A percentile compares a stretch with the other conserved stretches of the same genome.
Evolutionary conservation across 2,888 invertebrate species (phyloP).

Genomic region (Spialia ferax): DNA sequence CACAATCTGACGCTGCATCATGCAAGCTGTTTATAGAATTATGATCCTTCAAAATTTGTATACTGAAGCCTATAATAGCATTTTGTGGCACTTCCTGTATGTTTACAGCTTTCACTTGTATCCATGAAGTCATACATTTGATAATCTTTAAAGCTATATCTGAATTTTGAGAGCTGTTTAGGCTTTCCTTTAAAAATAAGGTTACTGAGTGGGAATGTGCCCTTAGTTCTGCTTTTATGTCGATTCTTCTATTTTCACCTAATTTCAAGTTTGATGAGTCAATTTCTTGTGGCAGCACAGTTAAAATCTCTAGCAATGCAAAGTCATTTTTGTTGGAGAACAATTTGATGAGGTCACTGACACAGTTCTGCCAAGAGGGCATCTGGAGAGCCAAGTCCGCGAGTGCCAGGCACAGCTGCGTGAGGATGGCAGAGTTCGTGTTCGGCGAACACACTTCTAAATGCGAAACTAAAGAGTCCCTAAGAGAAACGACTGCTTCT

Average conservation of each 20-base stretch:
- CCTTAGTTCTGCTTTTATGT: slow-evolving; percentile 93
- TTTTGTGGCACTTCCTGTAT: slow-evolving; percentile 91
- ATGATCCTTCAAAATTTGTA: slow-evolving; percentile 89
- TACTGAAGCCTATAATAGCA: slow-evolving; percentile 90
- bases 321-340: slow-evolving; percentile 91
- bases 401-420: slow-evolving; percentile 96
- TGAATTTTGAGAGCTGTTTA: slow-evolving; percentile 89
- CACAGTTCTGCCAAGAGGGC: slow-evolving; percentile 96
- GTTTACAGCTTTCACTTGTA: slow-evolving; percentile 93
- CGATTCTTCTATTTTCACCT: slow-evolving; percentile 96
- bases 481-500: slow-evolving; percentile 93
- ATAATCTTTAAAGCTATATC: slow-evolving; percentile 91
- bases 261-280: slow-evolving; percentile 92
- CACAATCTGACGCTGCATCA: slow-evolving; percentile 96
- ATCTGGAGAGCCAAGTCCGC: slow-evolving; percentile 98
- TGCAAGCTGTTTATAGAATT: slow-evolving; percentile 90
- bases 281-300: slow-evolving; percentile 98
- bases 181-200: slow-evolving; percentile 92
- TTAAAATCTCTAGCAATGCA: slow-evolving; percentile 96
- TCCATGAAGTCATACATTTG: slow-evolving; percentile 97
- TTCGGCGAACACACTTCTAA: slow-evolving; percentile 92
- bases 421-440: slow-evolving; percentile 94
- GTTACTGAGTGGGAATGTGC: slow-evolving; percentile 92
- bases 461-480: slow-evolving; percentile 96
- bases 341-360: slow-evolving; percentile 93